Percentiles rank a stretch among this genome's conserved stretches.
These are phyloP conservation scores for Myxocyprinus asiaticus DNA, from an alignment of 2,113 vertebrate genomes.

Conservation along the genomic window DNA sequence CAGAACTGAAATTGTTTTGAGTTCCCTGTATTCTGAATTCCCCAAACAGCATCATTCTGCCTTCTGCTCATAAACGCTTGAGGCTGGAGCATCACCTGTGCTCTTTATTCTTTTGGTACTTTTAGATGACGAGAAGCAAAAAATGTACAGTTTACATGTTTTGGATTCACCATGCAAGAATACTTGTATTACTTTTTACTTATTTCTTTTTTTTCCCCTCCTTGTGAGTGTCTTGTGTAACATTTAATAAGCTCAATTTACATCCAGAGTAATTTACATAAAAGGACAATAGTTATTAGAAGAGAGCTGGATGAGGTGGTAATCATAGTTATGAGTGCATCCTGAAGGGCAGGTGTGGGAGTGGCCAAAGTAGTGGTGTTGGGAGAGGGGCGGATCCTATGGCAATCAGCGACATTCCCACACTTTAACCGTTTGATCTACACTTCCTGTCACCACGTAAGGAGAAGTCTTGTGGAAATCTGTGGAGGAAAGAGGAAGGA, in stretches of 20 bases:
- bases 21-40: conserved; percentile 74
- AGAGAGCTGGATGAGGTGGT: conserved; percentile 73
- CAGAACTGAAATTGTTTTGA: conserved; percentile 67
- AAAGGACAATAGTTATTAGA: conserved; percentile 99
- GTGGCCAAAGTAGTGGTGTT: conserved; percentile 36
- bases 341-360: conserved; percentile 77
- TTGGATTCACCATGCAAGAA: conserved; percentile 96
- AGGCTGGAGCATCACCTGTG: conserved; percentile 87
- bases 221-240: conserved; percentile 83
- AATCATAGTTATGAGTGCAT: conserved; percentile 92
- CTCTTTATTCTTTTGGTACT: conserved; percentile 89
- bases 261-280: conserved; percentile 99
- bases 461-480: conserved; percentile 99
- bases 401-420: conserved; percentile 97
- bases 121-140: conserved; percentile 95
- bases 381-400: conserved; percentile 42
- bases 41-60: conserved; percentile 77
- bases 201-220: conserved; percentile 29
- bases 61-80: conserved; percentile 39
- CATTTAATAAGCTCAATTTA: conserved; percentile 99
- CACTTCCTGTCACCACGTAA: conserved; percentile 97
- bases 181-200: conserved; percentile 78
- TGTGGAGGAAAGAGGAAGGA: conserved; percentile 61
- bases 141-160: conserved; percentile 90
- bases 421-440: conserved; percentile 99